Evolutionary conservation across 2,888 invertebrate species (phyloP), one percentile per base, ranked within the genome.

Genomic region (Formica aserva): DNA sequence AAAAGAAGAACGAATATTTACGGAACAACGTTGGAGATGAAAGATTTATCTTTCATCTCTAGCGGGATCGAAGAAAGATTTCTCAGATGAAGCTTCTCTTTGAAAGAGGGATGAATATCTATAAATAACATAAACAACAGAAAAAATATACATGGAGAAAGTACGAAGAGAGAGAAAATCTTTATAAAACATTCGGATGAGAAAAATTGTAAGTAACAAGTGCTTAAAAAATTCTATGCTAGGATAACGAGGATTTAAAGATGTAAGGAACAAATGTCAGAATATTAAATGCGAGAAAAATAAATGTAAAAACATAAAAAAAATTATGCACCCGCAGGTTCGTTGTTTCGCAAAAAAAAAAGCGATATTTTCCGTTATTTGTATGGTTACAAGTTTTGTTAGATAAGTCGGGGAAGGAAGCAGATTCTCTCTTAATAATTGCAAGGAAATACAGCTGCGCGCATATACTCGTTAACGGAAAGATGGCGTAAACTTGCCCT

Each of bases 401-500:
- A 66, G 81, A 13, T 55, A n/a, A 77, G n/a, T n/a, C 38, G n/a
- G 9, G 66, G 18, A 84, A 75, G 81, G 62, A 75, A 67, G 52
- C 22, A 52, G 32, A 65, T n/a, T 62, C 81, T 38, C 52, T 26
- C 26, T 13, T 26, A 29, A 48, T 85, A 88, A 88, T 86, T 82
- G 84, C 62, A 71, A 69, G 85, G 84, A 66, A 76, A 65, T 52
- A 81, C 76, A 66, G 83, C 48, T 45, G 67, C 55, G 86, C 83
- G 74, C 75, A 45, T 22, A 32, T 41, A 86, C 80, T 88, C 84
- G 78, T 89, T 85, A 83, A 87, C 78, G 84, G 85, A 78, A 87
- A 89, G 86, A 89, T 85, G 85, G 85, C 85, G 88, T 86, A 89
- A 89, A 84, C 85, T 85, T 86, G 85, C 84, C 87, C 85, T 87